phyloP scores from a whole-genome alignment of 2,888 invertebrate genomes.

The Hololepta plana region DNA sequence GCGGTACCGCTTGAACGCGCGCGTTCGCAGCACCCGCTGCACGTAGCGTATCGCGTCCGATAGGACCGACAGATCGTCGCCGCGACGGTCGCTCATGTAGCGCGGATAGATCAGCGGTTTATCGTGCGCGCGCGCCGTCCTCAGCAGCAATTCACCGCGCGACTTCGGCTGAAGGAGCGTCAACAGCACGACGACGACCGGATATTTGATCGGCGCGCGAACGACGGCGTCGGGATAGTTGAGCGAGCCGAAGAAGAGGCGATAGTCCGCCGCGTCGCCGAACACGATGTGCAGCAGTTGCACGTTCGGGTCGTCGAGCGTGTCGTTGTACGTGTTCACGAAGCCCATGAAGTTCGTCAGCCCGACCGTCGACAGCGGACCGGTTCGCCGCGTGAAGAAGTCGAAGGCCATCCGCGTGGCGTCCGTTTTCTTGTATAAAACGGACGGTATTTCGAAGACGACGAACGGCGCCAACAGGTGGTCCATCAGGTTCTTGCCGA shows the following conservation, averaged over 20 bases:
- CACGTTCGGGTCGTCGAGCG: slow-evolving; percentile 32
- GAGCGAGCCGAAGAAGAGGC: too few species aligned
- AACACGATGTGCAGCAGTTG: slow-evolving; percentile 27
- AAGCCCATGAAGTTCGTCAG: slow-evolving; percentile 32
- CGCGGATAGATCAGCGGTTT: slow-evolving; percentile 52
- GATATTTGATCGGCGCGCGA: too few species aligned
- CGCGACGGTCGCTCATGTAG: slow-evolving; percentile 44
- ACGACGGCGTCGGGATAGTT: too few species aligned
- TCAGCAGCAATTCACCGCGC: slow-evolving; percentile 39
- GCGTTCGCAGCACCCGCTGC: slow-evolving; percentile 36
- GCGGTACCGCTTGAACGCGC: slow-evolving; percentile 38
- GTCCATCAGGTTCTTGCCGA: slow-evolving; percentile 36
- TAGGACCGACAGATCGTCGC: slow-evolving; percentile 40
- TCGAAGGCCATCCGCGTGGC: slow-evolving; percentile 21
- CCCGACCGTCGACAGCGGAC: slow-evolving; percentile 28
- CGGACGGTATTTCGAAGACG: too few species aligned
- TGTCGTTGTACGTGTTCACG: slow-evolving; percentile 27
- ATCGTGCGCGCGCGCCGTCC: slow-evolving; percentile 41
- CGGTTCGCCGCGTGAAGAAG: slow-evolving; percentile 32
- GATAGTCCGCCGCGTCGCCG: too few species aligned
- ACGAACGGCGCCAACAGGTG: too few species aligned
- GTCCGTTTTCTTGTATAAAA: slow-evolving; percentile 8
- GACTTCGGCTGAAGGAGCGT: slow-evolving; percentile 44
- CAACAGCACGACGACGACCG: slow-evolving; percentile 2
- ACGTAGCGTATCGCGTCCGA: slow-evolving; percentile 39